A percentile compares a stretch with the other conserved stretches of the same genome.
Evolutionary conservation across 2,113 vertebrate genomes (phyloP).

Genomic region (Propithecus coquereli): DNA sequence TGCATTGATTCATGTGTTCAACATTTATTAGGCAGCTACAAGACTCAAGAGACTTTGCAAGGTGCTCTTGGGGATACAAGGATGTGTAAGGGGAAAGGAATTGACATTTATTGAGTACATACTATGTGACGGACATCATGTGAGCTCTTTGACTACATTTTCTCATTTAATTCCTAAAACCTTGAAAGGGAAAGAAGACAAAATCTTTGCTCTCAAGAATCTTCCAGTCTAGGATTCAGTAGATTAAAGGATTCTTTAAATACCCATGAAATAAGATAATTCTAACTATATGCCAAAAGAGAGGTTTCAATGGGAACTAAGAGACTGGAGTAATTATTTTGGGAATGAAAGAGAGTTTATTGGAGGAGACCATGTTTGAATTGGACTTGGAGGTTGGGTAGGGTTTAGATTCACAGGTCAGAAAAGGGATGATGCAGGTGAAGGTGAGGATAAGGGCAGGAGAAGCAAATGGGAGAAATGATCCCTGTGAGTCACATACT

Average conservation of each 20-base stretch:
- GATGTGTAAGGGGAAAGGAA: neutral
- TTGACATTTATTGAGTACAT: slow-evolving; percentile 57
- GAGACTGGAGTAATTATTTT: slow-evolving; percentile 25
- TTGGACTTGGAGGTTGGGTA: neutral
- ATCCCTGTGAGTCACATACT: no score
- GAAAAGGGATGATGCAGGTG: neutral
- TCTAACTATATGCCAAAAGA: slow-evolving; percentile 42
- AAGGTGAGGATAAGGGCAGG: neutral
- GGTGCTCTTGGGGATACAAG: neutral
- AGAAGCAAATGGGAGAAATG: neutral
- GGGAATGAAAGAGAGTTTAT: slow-evolving; percentile 22
- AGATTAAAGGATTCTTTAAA: slow-evolving; percentile 56
- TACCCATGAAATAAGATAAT: slow-evolving; percentile 45
- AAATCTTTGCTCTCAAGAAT: slow-evolving; percentile 42
- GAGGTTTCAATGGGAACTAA: slow-evolving; percentile 27
- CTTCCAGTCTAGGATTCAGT: slow-evolving; percentile 47
- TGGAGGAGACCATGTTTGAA: neutral
- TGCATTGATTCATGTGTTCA: slow-evolving; percentile 22
- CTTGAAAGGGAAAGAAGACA: slow-evolving; percentile 35
- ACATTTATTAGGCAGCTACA: slow-evolving; percentile 44
- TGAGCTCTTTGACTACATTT: slow-evolving; percentile 41
- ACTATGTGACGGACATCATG: neutral
- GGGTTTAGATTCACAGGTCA: neutral
- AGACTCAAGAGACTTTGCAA: slow-evolving; percentile 15
- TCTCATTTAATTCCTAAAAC: slow-evolving; percentile 46